Evolutionary conservation across 1,140 invertebrate genomes (phyloP), one percentile per base, ranked within the genome.

Genomic region (Melipona quadrifasciata): DNA sequence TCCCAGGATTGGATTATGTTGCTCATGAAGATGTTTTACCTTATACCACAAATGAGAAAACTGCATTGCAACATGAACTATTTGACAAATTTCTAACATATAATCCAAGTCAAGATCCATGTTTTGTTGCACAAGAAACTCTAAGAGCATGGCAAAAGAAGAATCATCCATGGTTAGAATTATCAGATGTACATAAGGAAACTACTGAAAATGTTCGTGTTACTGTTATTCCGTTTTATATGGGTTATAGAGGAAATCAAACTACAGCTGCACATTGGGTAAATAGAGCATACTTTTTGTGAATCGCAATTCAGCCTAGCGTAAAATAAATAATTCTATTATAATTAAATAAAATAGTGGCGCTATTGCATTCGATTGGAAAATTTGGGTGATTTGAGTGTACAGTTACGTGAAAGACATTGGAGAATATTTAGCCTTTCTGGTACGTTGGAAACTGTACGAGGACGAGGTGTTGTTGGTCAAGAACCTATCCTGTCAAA

Each of bases 181-280:
- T 99, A 72, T 99, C 98, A 57, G 98, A 99, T 95, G 99, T 99
- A n/a, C 98, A 99, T 93, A 98, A 98, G 92, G 98, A 99, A 95
- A 99, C 98, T 0, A 99, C 99, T 0, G 98, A 99, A 94, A 97
- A 98, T 93, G 97, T 99, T 87, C 95, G 99, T 31, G 97, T 99
- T 12, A 99, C 99, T 17, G 99, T 99, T 6, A 99, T 99, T 93
- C 99, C 99, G 8, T 99, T 99, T 95, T 99, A 99, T 93, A 99
- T 99, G 97, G 98, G 98, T 51, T 98, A 97, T 90, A 96, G 98
- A 87, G 98, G 98, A 92, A 97, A 97, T 70, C 98, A 98, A 91
- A 97, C 97, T 78, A 97, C 97, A 61, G 97, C 97, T 61, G 98
- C 98, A n/a, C 98, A 98, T 94, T 99, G 98, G 98, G 98, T 98